These are phyloP conservation scores for Semnornis frantzii DNA, from an alignment of 2,113 vertebrate genomes.

Conservation along the genomic window DNA sequence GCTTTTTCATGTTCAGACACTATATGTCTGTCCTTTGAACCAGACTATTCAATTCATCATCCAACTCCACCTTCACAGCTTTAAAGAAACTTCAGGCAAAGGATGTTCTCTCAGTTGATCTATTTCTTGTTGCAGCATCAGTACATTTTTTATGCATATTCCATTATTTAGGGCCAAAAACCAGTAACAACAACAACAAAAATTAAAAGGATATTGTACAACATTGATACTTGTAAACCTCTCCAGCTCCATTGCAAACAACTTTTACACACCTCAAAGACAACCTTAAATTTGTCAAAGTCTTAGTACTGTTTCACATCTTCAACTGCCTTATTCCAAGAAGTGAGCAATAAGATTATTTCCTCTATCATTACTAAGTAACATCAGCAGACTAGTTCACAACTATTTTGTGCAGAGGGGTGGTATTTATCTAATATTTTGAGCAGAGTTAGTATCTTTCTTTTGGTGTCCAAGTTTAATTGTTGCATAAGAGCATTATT, in stretches of 20 bases:
- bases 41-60: slow-evolving; percentile 58
- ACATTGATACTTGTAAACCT: background rate
- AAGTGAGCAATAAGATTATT: background rate
- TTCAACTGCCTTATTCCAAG: background rate
- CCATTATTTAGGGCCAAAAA: background rate
- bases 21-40: slow-evolving; percentile 55
- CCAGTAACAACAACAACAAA: background rate
- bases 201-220: background rate
- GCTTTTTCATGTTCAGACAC: slow-evolving; percentile 61
- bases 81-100: slow-evolving; percentile 49
- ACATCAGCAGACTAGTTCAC: background rate
- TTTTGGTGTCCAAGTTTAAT: background rate
- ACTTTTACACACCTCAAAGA: background rate
- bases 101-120: slow-evolving; percentile 21
- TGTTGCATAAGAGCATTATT: background rate
- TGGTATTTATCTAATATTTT: background rate
- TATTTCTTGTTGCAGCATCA: slow-evolving; percentile 13
- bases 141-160: slow-evolving; percentile 33
- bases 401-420: background rate
- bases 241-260: background rate
- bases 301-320: background rate
- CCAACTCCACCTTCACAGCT: slow-evolving; percentile 18
- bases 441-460: background rate
- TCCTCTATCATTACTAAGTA: background rate
- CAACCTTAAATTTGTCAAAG: background rate